Conservation (phyloP, 2,888 invertebrate species). For the Diogma glabrata region DNA sequence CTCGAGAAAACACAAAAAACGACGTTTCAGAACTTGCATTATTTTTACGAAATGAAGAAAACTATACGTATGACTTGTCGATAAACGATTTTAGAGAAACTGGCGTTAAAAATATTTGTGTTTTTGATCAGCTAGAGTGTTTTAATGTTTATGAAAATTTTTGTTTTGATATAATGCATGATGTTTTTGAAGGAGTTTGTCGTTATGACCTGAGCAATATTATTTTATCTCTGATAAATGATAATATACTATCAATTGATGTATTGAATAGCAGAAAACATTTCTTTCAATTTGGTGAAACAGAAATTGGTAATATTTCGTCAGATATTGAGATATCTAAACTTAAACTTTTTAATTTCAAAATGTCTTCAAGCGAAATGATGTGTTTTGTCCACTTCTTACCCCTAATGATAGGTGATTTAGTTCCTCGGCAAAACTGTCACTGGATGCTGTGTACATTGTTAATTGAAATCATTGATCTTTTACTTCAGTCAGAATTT, state of each 20-base stretch:
- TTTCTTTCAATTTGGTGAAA: slow-evolving; percentile 18
- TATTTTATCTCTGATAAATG: slow-evolving; percentile 13
- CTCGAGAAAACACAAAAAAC: slow-evolving; percentile 15
- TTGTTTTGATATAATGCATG: slow-evolving; percentile 22
- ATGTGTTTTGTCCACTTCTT: slow-evolving; percentile 14
- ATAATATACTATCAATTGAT: slow-evolving; percentile 16
- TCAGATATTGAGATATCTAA: slow-evolving; percentile 11
- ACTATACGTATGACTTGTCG: slow-evolving; percentile 15
- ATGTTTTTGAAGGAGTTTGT: slow-evolving; percentile 21
- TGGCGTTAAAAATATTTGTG: slow-evolving; percentile 16
- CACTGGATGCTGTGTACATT: neutral
- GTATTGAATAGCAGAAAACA: slow-evolving; percentile 18
- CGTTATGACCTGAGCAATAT: slow-evolving; percentile 20
- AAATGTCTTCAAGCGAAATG: slow-evolving; percentile 19
- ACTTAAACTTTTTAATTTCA: slow-evolving; percentile 16
- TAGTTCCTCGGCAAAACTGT: no score
- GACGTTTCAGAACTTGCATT: slow-evolving; percentile 13
- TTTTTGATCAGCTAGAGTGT: slow-evolving; percentile 14
- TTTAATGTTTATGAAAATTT: slow-evolving; percentile 21
- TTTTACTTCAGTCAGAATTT: no score
- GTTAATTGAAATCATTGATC: neutral
- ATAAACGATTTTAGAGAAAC: slow-evolving; percentile 17
- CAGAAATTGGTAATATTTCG: slow-evolving; percentile 17
- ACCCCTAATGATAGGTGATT: no score
- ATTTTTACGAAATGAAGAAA: slow-evolving; percentile 16